Percentiles rank a stretch among this genome's conserved stretches.
phyloP scores from a whole-genome alignment of 1,140 invertebrate genomes.

The Ceratoteleas bidentatus region DNA sequence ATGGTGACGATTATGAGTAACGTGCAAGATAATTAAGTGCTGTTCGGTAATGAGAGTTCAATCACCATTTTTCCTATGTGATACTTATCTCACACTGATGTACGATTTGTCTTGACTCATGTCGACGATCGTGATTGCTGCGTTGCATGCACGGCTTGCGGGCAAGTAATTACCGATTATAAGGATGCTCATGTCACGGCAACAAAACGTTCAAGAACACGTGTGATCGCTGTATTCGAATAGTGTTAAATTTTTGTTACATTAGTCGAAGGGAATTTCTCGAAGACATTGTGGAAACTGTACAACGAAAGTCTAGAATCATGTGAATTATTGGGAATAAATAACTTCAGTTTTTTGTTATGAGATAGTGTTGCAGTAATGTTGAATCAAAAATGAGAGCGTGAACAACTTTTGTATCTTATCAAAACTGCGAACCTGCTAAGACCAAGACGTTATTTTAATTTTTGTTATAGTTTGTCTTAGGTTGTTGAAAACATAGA shows the following conservation, averaged over 20 bases:
- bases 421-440: too few species aligned
- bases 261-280: too few species aligned
- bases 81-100: conserved; percentile 59
- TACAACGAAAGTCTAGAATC: too few species aligned
- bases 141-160: conserved; percentile 53
- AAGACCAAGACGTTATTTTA: too few species aligned
- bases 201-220: conserved; percentile 36
- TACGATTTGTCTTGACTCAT: conserved; percentile 56
- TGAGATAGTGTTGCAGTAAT: too few species aligned
- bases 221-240: conserved; percentile 21
- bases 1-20: conserved; percentile 29
- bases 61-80: conserved; percentile 48
- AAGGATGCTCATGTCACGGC: conserved; percentile 57
- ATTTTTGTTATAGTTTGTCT: too few species aligned
- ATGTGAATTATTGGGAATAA: too few species aligned
- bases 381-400: too few species aligned
- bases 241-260: conserved; percentile 2
- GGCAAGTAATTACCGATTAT: conserved; percentile 63
- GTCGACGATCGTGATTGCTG: conserved; percentile 60
- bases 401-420: too few species aligned
- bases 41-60: conserved; percentile 58
- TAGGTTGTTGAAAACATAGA: too few species aligned
- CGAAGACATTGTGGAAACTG: too few species aligned
- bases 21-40: conserved; percentile 47
- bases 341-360: too few species aligned